Evolutionary conservation across 2,113 vertebrate species (phyloP), one percentile per base, ranked within the genome.

Genomic region (Oenanthe oenanthe): DNA sequence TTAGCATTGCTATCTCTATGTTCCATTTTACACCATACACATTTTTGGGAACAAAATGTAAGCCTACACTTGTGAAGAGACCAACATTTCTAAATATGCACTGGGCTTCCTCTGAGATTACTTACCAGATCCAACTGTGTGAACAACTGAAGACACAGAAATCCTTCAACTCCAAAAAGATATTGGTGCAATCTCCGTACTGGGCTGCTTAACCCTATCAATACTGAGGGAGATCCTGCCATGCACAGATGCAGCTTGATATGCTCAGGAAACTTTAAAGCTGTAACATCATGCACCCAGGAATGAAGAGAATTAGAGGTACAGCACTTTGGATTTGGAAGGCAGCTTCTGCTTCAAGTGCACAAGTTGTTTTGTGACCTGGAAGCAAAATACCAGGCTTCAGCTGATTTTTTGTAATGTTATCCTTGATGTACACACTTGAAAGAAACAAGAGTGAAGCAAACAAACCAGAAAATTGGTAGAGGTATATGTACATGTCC

Each of bases 31-130:
- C 31, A 63, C 40, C 50, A 65, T 42, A 12, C 14, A 28, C 62
- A 51, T 71, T 96, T 89, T 73, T 91, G 77, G 65, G 71, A 81
- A 91, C 36, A 85, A 63, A 85, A 93, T 48, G 31, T 36, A 95
- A 67, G 53, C 24, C 66, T 72, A 42, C 45, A 31, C 45, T 94
- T 85, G 45, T 22, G 56, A 94, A 89, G 74, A 91, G 22, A 82
- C n/a, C 77, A 72, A 60, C 3, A 6, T 65, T 75, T 75, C 61
- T 78, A 65, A 87, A 81, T 40, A 81, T 1, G 4, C 3, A 3
- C 32, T 61, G 54, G 53, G 78, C 57, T 88, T 89, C 72, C 25
- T 84, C 80, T 16, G n/a, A 78, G 83, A 57, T 29, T 45, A 93
- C 54, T 68, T 19, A 77, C 72, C 47, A 70, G 58, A 80, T 85